Percentiles rank a stretch among this genome's conserved stretches.
phyloP scores from a whole-genome alignment of 2,888 invertebrate species.

The Latrodectus elegans region DNA sequence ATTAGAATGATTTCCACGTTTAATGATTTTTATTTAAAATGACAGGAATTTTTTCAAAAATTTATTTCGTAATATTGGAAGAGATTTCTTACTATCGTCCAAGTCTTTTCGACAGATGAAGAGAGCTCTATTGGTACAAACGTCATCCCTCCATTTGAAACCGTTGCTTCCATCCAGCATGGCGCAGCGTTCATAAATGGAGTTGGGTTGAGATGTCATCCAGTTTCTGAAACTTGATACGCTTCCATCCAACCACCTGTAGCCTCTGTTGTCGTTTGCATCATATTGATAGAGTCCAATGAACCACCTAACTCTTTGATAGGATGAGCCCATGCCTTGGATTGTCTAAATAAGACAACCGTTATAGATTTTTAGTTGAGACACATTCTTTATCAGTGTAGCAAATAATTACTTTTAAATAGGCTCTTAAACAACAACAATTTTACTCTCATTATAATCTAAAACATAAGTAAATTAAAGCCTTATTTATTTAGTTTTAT shows the following conservation, averaged over 20 bases:
- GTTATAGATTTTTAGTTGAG: no score
- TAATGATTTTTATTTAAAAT: no score
- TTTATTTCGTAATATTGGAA: no score
- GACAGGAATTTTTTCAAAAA: no score
- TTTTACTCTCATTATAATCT: no score
- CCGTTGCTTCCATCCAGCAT: conserved; percentile 68
- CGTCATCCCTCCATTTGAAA: conserved; percentile 68
- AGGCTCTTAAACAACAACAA: no score
- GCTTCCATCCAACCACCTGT: conserved; percentile 69
- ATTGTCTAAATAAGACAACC: conserved; percentile 41
- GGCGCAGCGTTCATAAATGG: conserved; percentile 66
- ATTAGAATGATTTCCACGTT: no score
- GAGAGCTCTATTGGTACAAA: conserved; percentile 57
- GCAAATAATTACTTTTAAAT: no score
- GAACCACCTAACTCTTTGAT: conserved; percentile 66
- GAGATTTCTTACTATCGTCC: conserved; percentile 41
- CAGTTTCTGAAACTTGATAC: conserved; percentile 62
- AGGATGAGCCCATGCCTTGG: conserved; percentile 66
- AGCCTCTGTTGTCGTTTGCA: conserved; percentile 37
- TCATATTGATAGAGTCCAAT: conserved; percentile 69
- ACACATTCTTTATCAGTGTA: no score
- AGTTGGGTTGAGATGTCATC: conserved; percentile 69
- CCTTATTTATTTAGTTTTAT: no score
- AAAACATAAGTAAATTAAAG: no score
- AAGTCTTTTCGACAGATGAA: conserved; percentile 68